Percentiles rank a stretch among this genome's conserved stretches.
Conservation (phyloP, 2,888 invertebrate genomes). For the Tridacna gigas region DNA sequence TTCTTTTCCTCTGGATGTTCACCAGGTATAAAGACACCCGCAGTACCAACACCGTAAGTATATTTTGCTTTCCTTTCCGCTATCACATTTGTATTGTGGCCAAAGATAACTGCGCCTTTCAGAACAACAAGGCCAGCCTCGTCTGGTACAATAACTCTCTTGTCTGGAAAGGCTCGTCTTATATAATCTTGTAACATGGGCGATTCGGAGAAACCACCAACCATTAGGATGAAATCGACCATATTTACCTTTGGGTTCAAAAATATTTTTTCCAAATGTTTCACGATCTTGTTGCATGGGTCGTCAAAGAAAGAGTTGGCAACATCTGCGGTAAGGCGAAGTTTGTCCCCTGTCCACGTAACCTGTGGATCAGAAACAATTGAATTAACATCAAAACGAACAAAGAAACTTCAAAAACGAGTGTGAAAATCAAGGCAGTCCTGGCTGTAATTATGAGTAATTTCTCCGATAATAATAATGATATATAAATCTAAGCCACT, state of each 20-base stretch:
- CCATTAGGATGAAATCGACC: conserved; percentile 40
- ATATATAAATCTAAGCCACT: too few species aligned
- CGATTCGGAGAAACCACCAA: conserved; percentile 48
- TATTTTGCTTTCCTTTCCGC: conserved; percentile 51
- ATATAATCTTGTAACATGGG: conserved; percentile 32
- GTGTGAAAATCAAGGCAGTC: too few species aligned
- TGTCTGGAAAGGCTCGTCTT: conserved; percentile 13
- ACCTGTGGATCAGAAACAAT: not conserved
- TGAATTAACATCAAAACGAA: not conserved
- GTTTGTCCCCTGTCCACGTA: conserved; percentile 30
- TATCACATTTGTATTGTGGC: conserved; percentile 62
- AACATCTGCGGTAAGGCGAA: conserved; percentile 21
- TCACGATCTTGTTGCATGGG: conserved; percentile 19
- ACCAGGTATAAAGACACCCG: conserved; percentile 32
- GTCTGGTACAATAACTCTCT: conserved; percentile 59
- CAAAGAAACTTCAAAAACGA: not conserved
- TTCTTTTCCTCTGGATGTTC: conserved; percentile 52
- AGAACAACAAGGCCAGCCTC: conserved; percentile 65
- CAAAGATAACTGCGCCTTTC: conserved; percentile 67
- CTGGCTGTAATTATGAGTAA: too few species aligned
- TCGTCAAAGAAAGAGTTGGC: conserved; percentile 20
- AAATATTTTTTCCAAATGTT: conserved; percentile 29
- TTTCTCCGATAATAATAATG: too few species aligned
- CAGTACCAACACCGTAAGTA: conserved; percentile 60
- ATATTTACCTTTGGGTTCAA: conserved; percentile 7